phyloP scores from a whole-genome alignment of 35 echinoderm and acorn worm species.

The Diadema setosum region DNA sequence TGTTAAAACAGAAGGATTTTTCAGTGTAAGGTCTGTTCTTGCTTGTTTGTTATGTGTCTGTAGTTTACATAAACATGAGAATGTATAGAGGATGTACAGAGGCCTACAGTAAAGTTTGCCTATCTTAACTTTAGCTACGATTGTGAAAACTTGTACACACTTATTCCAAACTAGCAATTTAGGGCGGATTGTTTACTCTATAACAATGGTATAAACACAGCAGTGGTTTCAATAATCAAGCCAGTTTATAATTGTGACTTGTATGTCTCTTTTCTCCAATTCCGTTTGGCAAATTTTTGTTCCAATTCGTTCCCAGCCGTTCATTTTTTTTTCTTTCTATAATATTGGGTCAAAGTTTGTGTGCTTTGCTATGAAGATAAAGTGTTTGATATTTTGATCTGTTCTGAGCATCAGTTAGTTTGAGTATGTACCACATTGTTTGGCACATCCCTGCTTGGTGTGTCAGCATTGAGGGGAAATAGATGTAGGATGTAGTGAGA shows the following conservation, averaged over 20 bases:
- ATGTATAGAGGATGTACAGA: too few species aligned
- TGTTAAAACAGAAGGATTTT: background rate
- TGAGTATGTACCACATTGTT: too few species aligned
- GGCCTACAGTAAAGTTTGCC: too few species aligned
- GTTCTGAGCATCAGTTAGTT: too few species aligned
- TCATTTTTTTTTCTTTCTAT: background rate
- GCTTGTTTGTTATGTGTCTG: conserved; percentile 4
- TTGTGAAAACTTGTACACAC: background rate
- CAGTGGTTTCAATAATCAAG: background rate
- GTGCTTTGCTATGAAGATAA: conserved; percentile 7
- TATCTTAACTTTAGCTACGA: background rate
- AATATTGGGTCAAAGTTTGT: background rate
- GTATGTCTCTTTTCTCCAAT: background rate
- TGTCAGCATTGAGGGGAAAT: too few species aligned
- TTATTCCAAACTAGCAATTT: background rate
- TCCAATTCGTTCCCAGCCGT: background rate
- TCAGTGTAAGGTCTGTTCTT: background rate
- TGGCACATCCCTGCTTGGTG: too few species aligned
- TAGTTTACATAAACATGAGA: background rate
- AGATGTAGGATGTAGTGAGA: too few species aligned
- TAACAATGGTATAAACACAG: background rate
- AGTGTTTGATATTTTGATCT: conserved; percentile 3
- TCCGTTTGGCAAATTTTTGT: background rate
- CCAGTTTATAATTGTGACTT: background rate
- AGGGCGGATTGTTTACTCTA: background rate